These are phyloP conservation scores for Macroteleia sp. DNA, from an alignment of 2,888 invertebrate genomes.

Conservation along the genomic window DNA sequence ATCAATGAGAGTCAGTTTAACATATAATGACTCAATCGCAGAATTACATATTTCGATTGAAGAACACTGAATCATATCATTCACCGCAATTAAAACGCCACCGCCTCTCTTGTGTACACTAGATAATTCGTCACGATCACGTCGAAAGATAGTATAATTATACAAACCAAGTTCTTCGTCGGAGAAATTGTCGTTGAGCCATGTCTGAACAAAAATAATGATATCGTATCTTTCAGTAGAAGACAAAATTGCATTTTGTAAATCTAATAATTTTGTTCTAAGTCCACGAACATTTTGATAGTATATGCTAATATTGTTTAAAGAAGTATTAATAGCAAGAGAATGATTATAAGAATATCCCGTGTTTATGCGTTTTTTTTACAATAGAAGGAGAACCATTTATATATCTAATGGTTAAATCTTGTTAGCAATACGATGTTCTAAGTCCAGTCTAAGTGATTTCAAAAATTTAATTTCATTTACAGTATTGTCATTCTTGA, in stretches of 20 bases:
- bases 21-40: background rate
- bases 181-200: background rate
- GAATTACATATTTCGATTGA: too few relatives aligned
- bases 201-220: background rate
- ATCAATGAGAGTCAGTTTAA: background rate
- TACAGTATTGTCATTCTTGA: too few relatives aligned
- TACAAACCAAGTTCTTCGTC: background rate
- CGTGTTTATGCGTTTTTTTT: background rate
- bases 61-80: background rate
- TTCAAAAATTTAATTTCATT: too few relatives aligned
- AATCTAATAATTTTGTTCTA: background rate
- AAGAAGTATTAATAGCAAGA: too few relatives aligned
- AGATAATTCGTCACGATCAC: background rate
- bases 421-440: too few relatives aligned
- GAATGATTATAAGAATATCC: too few relatives aligned
- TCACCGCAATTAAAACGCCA: background rate
- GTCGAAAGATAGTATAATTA: background rate
- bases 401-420: background rate
- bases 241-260: background rate
- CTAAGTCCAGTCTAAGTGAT: too few relatives aligned
- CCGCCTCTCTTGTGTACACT: background rate
- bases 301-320: background rate
- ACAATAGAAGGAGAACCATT: background rate
- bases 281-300: conserved; percentile 1
- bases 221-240: background rate